A percentile compares a stretch with the other conserved stretches of the same genome.
Evolutionary conservation across 2,888 invertebrate genomes (phyloP).

Genomic region (Pantelozetes paolii): DNA sequence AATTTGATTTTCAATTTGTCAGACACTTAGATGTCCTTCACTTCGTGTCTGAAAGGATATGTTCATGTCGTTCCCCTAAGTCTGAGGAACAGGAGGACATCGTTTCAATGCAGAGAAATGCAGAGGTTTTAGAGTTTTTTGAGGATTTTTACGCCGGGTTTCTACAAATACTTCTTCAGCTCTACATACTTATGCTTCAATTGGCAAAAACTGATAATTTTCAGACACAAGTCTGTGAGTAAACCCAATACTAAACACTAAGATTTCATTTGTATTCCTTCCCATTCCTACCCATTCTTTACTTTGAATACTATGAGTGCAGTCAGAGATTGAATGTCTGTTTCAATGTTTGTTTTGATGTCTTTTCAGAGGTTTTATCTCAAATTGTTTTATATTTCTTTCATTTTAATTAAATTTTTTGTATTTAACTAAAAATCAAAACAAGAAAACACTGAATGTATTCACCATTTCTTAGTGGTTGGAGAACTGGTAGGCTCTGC

Average conservation of each 20-base stretch:
- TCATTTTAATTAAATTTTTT: too few species aligned
- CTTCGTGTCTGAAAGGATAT: constrained; percentile 46
- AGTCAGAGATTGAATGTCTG: too few species aligned
- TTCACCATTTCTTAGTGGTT: too few species aligned
- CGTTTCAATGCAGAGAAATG: constrained; percentile 44
- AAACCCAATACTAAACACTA: too few species aligned
- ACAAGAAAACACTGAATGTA: too few species aligned
- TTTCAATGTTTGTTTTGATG: too few species aligned
- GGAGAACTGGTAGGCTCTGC: constrained; percentile 47
- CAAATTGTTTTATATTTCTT: too few species aligned
- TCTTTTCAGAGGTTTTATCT: too few species aligned
- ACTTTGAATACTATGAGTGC: too few species aligned
- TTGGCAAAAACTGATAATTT: constrained; percentile 27
- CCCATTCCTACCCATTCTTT: too few species aligned
- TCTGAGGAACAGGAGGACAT: constrained; percentile 46
- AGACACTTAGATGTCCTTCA: constrained; percentile 47
- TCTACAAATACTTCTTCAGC: constrained; percentile 47
- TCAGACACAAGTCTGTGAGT: constrained; percentile 36
- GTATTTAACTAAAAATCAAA: too few species aligned
- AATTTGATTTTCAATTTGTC: constrained; percentile 6
- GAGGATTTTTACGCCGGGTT: constrained; percentile 49
- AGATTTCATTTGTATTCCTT: too few species aligned
- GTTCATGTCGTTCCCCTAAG: constrained; percentile 44
- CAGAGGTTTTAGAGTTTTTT: constrained; percentile 48
- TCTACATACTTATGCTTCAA: constrained; percentile 46